Evolutionary conservation across 2,888 invertebrate species (phyloP).

Genomic region (Heliconius sara): DNA sequence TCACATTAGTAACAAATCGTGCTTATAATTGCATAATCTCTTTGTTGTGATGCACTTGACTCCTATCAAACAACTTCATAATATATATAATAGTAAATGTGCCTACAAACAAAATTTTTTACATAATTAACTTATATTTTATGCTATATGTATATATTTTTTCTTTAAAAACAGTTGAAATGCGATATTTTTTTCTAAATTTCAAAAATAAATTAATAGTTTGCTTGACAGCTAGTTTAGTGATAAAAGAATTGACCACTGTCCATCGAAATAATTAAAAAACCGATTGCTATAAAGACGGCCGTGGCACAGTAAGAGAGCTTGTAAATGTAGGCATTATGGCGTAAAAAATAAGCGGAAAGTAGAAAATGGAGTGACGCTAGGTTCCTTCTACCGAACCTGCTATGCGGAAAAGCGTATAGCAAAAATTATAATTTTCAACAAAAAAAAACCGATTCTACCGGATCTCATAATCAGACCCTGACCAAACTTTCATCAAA

Average conservation of each 20-base stretch:
- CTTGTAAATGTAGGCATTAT: too few species aligned
- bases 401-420: background rate
- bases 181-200: too few species aligned
- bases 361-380: background rate
- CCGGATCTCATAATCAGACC: too few species aligned
- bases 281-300: too few species aligned
- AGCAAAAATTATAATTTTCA: too few species aligned
- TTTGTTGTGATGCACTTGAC: conserved; percentile 13
- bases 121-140: background rate
- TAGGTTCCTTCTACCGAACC: background rate
- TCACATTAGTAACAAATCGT: background rate
- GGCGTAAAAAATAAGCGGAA: background rate
- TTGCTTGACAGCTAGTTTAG: background rate
- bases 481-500: too few species aligned
- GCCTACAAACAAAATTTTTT: conserved; percentile 4
- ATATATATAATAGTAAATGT: background rate
- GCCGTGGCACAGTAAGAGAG: too few species aligned
- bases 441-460: too few species aligned
- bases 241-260: background rate
- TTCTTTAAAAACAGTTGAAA: too few species aligned
- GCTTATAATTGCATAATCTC: background rate
- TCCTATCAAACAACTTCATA: conserved; percentile 3
- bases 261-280: too few species aligned
- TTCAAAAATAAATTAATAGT: too few species aligned
- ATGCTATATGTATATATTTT: too few species aligned